Percentiles rank a stretch among this genome's conserved stretches.
Evolutionary conservation across 2,888 invertebrate genomes (phyloP).

Genomic region (Cheilosia pagana): DNA sequence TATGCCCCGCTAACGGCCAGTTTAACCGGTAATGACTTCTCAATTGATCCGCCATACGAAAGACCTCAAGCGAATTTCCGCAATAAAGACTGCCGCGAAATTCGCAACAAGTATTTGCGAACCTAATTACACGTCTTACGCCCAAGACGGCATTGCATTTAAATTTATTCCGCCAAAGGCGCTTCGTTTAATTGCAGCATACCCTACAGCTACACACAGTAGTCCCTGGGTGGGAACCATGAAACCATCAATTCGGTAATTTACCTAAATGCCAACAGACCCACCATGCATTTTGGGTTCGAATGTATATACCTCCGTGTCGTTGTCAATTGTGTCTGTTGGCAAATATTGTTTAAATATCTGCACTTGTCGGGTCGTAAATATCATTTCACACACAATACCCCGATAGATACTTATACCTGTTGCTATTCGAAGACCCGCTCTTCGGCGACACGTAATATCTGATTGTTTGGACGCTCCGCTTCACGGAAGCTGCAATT

Average conservation of each 20-base stretch:
- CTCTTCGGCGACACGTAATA: constrained; percentile 25
- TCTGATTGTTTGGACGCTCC: constrained; percentile 40
- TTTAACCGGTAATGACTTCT: constrained; percentile 38
- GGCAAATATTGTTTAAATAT: constrained; percentile 62
- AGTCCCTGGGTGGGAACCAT: constrained; percentile 57
- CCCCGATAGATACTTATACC: constrained; percentile 54
- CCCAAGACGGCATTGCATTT: constrained; percentile 29
- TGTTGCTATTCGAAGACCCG: constrained; percentile 31
- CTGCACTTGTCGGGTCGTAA: constrained; percentile 65
- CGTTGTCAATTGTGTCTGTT: constrained; percentile 15
- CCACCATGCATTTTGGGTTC: constrained; percentile 13
- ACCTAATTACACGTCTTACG: constrained; percentile 31
- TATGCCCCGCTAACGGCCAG: background rate
- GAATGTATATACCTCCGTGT: constrained; percentile 14
- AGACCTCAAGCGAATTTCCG: background rate
- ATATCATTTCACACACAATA: constrained; percentile 37
- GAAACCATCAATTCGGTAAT: constrained; percentile 64
- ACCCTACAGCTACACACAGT: constrained; percentile 32
- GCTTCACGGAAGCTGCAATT: constrained; percentile 70
- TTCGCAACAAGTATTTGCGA: constrained; percentile 24
- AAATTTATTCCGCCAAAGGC: constrained; percentile 48
- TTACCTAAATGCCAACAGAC: constrained; percentile 46
- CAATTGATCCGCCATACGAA: constrained; percentile 35
- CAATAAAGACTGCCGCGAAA: constrained; percentile 4
- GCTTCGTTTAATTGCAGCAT: constrained; percentile 56